phyloP scores from a whole-genome alignment of 2,888 invertebrate genomes.

The Andrena hattorfiana region DNA sequence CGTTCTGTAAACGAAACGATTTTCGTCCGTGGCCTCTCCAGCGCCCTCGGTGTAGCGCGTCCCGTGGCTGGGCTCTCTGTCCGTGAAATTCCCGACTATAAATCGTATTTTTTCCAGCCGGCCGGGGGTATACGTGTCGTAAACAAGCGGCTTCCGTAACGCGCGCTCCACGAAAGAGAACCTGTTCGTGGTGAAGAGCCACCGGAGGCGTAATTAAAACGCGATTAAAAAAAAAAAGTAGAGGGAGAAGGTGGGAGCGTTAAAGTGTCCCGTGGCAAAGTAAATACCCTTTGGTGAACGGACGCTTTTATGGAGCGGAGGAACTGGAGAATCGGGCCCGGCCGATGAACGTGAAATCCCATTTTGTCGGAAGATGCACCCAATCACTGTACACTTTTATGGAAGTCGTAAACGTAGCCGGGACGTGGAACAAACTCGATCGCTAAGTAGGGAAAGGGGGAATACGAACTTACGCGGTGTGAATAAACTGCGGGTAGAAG shows the following conservation, averaged over 20 bases:
- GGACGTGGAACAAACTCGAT: conserved; percentile 4
- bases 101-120: conserved; percentile 22
- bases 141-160: conserved; percentile 25
- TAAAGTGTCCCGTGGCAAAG: conserved; percentile 35
- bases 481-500: background rate
- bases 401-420: conserved; percentile 23
- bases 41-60: conserved; percentile 17
- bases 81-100: conserved; percentile 38
- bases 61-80: background rate
- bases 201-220: conserved; percentile 39
- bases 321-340: background rate
- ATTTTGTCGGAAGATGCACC: conserved; percentile 8
- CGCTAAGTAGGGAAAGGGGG: background rate
- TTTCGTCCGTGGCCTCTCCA: conserved; percentile 12
- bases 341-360: conserved; percentile 36
- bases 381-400: conserved; percentile 41
- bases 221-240: background rate
- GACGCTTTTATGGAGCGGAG: conserved; percentile 14
- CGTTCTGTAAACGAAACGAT: conserved; percentile 40
- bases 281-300: conserved; percentile 26
- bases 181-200: conserved; percentile 9
- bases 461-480: background rate
- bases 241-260: background rate
- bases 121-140: background rate
- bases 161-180: conserved; percentile 1